Conservation (phyloP, 64 coral and sea anemone species). For the Montipora foliosa region DNA sequence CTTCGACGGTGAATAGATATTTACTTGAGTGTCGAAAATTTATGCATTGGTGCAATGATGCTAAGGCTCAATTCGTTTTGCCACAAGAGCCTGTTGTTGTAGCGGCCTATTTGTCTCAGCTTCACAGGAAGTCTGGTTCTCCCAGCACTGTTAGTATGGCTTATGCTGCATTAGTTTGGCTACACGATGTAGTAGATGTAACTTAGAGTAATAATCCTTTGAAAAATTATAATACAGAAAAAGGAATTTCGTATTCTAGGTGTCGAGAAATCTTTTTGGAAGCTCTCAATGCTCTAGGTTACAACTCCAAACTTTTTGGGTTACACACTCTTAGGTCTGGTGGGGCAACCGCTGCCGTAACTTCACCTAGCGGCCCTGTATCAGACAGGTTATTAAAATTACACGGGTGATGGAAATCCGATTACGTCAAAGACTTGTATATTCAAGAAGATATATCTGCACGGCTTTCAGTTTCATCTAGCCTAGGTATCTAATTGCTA, state of each 20-base stretch:
- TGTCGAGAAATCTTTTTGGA: conserved; percentile 37
- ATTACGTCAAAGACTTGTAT: conserved; percentile 22
- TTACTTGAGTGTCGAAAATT: too few species aligned
- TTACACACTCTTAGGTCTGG: conserved; percentile 43
- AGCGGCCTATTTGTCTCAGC: neutral
- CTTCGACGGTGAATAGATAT: too few species aligned
- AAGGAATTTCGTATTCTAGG: conserved; percentile 10
- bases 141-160: neutral
- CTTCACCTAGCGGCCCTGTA: neutral
- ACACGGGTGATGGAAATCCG: conserved; percentile 24
- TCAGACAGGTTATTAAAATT: conserved; percentile 40
- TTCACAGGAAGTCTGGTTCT: too few species aligned
- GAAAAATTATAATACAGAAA: neutral
- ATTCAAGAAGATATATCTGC: neutral
- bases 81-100: neutral
- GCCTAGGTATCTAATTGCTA: neutral
- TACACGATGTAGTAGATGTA: neutral
- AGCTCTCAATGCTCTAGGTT: neutral
- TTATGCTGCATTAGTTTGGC: neutral
- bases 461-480: conserved; percentile 2
- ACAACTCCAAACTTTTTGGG: neutral
- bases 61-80: neutral
- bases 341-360: neutral
- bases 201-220: neutral
- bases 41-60: neutral